A percentile compares a stretch with the other conserved stretches of the same genome.
Conservation (phyloP, 1,140 invertebrate species). For the Caenorhabditis latens region DNA sequence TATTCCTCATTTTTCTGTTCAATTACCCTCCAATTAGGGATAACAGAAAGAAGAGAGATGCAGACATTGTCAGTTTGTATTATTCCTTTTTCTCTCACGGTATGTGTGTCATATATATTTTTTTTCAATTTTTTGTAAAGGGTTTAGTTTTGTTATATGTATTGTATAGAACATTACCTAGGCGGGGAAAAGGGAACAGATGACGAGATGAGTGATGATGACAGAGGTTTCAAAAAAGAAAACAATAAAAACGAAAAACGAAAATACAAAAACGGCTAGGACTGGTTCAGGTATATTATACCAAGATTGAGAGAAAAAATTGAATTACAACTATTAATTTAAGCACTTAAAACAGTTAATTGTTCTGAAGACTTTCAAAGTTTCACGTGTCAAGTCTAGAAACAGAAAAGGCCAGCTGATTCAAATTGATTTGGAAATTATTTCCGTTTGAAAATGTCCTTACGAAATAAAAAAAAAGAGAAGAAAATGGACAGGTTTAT, state of each 20-base stretch:
- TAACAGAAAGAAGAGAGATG: not conserved
- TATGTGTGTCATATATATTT: conserved; percentile 39
- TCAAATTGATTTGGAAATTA: too few species aligned
- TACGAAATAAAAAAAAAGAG: not conserved
- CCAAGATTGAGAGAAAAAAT: too few species aligned
- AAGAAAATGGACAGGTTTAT: not conserved
- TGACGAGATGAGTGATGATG: not conserved
- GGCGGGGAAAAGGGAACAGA: too few species aligned
- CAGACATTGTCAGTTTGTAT: conserved; percentile 14
- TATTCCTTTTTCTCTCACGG: conserved; percentile 16
- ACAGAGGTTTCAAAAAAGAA: not conserved
- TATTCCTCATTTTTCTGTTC: not conserved
- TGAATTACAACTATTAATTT: too few species aligned
- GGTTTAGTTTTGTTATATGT: conserved; percentile 10
- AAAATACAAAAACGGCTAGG: too few species aligned
- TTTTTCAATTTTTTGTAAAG: not conserved
- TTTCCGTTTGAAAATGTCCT: too few species aligned
- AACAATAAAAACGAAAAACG: not conserved
- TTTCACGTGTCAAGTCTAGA: too few species aligned
- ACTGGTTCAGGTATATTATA: too few species aligned
- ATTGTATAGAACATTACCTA: not conserved
- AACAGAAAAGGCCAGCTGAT: too few species aligned
- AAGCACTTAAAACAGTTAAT: too few species aligned
- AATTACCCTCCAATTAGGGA: conserved; percentile 35
- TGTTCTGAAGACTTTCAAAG: too few species aligned